Base-by-base conservation (phyloP, 2,797 vertebrate species). In the Aldrovandia affinis region DNA sequence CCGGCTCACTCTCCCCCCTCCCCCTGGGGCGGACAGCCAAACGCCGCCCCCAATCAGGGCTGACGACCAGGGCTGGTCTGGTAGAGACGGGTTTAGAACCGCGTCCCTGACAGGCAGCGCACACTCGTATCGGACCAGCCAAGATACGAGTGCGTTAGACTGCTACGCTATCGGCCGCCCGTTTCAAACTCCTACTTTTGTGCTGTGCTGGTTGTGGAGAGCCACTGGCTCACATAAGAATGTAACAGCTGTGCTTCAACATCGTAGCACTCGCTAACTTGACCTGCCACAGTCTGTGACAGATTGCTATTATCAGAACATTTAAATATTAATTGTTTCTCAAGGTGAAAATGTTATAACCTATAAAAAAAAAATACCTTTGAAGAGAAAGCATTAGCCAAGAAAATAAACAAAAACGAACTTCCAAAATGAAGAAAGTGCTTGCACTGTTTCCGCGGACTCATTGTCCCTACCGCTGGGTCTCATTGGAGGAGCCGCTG, bases 401-500 rank as follows among this genome's bases (percentile, higher is more conserved):
- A 14, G 30, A 33, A 68, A 30, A n/a, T n/a, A n/a, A n/a, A n/a
- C n/a, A n/a, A 36, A 68, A 68, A 61, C 3, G 18, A 2, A 18
- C 20, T 15, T 22, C 7, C 7, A 57, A 63, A 63, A 63, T 25
- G n/a, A 9, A n/a, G 8, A 36, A 33, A 33, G 28, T 30, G 63
- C 63, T 68, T 33, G 9, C 4, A 28, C n/a, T 15, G n/a, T 68
- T 61, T 0, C n/a, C 7, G 2, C n/a, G 5, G 25, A 28, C 33
- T n/a, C 63, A 33, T 68, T 80, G 73, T 50, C 47, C 47, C 47
- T 50, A 12, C 47, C 12, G 89, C 91, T 91, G 90, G 90, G 89
- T 93, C 81, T 15, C 18, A 8, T 5, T 8, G 30, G 2, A 65
- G 85, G 92, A 91, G 90, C 92, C 83, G 92, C 88, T n/a, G n/a